Conservation (phyloP, 2,113 vertebrate species). For the Galeopterus variegatus region DNA sequence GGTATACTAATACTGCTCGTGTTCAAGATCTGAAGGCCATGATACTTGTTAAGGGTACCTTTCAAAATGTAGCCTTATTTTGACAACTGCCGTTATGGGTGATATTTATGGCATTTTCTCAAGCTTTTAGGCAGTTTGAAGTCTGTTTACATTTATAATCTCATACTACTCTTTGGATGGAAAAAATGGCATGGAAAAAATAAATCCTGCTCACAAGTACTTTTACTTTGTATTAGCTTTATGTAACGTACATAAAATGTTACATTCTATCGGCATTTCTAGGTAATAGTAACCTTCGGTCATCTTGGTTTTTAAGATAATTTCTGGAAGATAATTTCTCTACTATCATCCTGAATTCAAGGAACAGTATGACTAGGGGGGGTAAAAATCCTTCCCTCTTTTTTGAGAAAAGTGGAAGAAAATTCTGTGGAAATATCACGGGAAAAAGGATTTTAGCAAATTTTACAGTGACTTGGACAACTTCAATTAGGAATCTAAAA, state of each 20-base stretch:
- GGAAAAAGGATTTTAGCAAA: slow-evolving; percentile 39
- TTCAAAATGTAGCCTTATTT: slow-evolving; percentile 71
- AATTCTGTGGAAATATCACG: slow-evolving; percentile 13
- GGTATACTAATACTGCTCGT: not conserved
- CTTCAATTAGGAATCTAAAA: slow-evolving; percentile 41
- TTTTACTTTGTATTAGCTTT: slow-evolving; percentile 47
- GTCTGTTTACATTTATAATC: slow-evolving; percentile 61
- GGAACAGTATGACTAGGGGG: not conserved
- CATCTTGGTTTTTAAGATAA: slow-evolving; percentile 54
- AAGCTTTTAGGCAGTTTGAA: slow-evolving; percentile 66
- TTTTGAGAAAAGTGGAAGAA: slow-evolving; percentile 51
- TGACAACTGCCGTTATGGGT: slow-evolving; percentile 48
- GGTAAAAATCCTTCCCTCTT: not conserved
- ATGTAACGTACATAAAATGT: not conserved
- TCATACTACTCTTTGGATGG: slow-evolving; percentile 49
- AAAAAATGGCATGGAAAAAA: slow-evolving; percentile 53
- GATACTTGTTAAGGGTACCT: not conserved
- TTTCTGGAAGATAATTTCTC: slow-evolving; percentile 58
- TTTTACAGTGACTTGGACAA: slow-evolving; percentile 19
- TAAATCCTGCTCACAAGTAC: not conserved
- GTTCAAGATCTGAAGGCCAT: not conserved
- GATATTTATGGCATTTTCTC: slow-evolving; percentile 64
- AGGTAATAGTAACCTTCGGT: slow-evolving; percentile 15
- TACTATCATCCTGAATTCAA: slow-evolving; percentile 32
- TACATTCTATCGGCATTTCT: not conserved